Percentiles rank a stretch among this genome's conserved stretches.
Evolutionary conservation across 2,888 invertebrate species (phyloP).

Genomic region (Pedicia rivosa): DNA sequence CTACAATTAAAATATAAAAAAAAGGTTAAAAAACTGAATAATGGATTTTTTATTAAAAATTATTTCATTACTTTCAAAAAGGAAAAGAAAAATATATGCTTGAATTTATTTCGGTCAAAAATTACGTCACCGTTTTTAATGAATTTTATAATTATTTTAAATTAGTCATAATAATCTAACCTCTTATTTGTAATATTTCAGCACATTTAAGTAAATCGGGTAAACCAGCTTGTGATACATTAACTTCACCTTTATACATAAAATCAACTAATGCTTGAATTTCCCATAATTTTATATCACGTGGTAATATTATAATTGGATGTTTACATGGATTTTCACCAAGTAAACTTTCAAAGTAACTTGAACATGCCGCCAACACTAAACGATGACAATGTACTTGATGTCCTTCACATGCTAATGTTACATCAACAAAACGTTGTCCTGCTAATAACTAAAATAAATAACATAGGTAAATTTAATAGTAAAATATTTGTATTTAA

Average conservation of each 20-base stretch:
- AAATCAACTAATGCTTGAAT: constrained; percentile 77
- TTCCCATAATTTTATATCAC: constrained; percentile 70
- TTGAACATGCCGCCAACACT: constrained; percentile 70
- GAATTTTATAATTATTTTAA: too few relatives aligned
- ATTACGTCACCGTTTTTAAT: too few relatives aligned
- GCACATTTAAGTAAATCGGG: constrained; percentile 70
- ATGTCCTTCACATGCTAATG: constrained; percentile 72
- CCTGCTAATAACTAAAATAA: constrained; percentile 23
- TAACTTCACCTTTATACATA: constrained; percentile 83
- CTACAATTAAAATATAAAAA: constrained; percentile 7
- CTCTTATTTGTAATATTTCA: constrained; percentile 67
- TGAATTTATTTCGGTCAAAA: too few relatives aligned
- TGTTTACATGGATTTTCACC: constrained; percentile 76
- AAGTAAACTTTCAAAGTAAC: constrained; percentile 63
- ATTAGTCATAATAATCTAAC: constrained; percentile 24
- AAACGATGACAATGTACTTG: constrained; percentile 73
- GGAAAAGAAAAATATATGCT: too few relatives aligned
- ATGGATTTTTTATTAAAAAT: neutral
- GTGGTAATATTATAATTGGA: constrained; percentile 64
- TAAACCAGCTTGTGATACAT: constrained; percentile 69
- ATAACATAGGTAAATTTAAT: neutral
- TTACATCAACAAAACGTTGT: constrained; percentile 64
- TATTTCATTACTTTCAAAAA: too few relatives aligned
- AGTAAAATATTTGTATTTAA: neutral
- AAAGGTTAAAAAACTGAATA: too few relatives aligned